These are phyloP conservation scores for Pempheris klunzingeri DNA, from an alignment of 2,797 vertebrate species.

Conservation along the genomic window DNA sequence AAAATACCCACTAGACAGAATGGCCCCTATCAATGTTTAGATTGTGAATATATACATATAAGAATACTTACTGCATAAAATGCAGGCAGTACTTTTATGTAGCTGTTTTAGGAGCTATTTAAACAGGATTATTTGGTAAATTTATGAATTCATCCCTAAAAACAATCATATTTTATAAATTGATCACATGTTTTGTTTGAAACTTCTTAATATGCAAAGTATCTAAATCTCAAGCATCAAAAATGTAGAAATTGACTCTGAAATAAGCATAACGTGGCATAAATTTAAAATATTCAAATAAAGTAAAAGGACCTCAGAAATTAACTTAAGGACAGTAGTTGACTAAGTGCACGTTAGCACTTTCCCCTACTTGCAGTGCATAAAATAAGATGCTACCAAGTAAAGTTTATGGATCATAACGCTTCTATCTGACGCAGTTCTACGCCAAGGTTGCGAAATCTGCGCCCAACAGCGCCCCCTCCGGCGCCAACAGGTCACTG, in stretches of 20 bases:
- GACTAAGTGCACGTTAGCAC: not conserved
- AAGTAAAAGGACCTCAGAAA: not conserved
- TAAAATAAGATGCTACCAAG: not conserved
- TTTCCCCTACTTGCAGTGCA: not conserved
- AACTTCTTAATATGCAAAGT: not conserved
- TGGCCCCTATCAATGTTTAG: too few species aligned
- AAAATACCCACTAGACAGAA: not conserved
- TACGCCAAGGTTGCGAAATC: conserved; percentile 19
- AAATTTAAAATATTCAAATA: not conserved
- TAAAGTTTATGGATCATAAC: not conserved
- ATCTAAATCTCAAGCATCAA: too few species aligned
- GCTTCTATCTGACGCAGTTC: conserved; percentile 50
- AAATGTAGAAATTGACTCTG: not conserved
- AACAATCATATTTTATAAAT: not conserved
- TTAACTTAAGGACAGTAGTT: not conserved
- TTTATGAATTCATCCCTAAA: not conserved
- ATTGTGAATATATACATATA: not conserved
- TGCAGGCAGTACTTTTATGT: not conserved
- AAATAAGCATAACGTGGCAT: too few species aligned
- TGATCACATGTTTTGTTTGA: not conserved
- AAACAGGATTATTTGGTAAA: not conserved
- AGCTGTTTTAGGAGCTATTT: not conserved
- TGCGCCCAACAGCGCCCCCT: conserved; percentile 41
- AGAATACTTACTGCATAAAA: not conserved
- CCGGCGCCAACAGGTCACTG: not conserved